Evolutionary conservation across 2,113 vertebrate genomes (phyloP).

Genomic region (Empidonax traillii): DNA sequence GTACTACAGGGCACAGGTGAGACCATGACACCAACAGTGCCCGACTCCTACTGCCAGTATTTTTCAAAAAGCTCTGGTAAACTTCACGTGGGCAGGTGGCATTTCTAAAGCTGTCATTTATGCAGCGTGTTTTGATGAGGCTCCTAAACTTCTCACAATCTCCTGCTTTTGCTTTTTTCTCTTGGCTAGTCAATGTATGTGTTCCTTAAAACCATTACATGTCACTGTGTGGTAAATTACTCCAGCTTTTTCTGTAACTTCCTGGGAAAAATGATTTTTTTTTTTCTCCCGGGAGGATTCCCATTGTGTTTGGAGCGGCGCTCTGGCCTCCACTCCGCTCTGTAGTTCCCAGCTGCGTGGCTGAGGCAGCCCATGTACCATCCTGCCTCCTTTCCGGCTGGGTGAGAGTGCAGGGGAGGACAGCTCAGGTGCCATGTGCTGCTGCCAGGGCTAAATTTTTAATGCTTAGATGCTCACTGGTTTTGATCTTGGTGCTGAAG

Average conservation of each 20-base stretch:
- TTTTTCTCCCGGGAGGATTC: neutral
- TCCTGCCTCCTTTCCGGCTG: neutral
- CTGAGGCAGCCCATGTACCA: neutral
- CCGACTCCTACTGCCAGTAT: neutral
- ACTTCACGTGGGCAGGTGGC: neutral
- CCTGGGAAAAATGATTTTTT: neutral
- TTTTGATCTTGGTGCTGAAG: neutral
- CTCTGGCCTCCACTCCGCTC: neutral
- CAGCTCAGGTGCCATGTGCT: neutral
- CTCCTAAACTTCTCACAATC: neutral
- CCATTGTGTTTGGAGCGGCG: neutral
- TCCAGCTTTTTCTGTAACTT: neutral
- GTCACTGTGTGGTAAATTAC: neutral
- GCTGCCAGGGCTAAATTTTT: neutral
- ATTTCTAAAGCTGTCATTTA: neutral
- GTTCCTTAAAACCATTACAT: neutral
- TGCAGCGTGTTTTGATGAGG: neutral
- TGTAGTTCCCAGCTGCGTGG: neutral
- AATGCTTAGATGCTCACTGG: neutral
- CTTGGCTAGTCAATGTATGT: neutral
- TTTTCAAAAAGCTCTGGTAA: neutral
- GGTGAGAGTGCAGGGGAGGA: neutral
- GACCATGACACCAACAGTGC: neutral
- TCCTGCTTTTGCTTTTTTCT: neutral
- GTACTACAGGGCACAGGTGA: neutral